phyloP scores from a whole-genome alignment of 2,113 vertebrate species.

The Pseudopodoces humilis region DNA sequence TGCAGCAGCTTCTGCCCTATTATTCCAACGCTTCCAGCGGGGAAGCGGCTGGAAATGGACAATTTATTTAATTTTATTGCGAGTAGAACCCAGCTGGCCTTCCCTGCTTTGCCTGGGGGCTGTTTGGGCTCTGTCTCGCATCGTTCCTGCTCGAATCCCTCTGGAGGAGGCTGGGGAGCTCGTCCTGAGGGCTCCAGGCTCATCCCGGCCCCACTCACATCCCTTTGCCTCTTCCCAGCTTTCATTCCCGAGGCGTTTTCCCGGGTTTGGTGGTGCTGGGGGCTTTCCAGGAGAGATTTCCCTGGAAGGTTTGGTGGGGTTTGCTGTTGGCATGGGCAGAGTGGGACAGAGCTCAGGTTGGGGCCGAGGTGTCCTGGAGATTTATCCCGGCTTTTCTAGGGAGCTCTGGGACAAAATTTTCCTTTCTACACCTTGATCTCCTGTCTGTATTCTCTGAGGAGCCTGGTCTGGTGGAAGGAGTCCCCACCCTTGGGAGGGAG shows the following conservation, averaged over 20 bases:
- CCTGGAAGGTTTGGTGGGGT: background rate
- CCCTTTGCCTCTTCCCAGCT: background rate
- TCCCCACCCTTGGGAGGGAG: background rate
- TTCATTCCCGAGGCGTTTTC: fast-evolving
- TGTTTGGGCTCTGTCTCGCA: background rate
- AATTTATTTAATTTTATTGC: background rate
- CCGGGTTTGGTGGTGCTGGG: fast-evolving
- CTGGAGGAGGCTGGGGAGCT: background rate
- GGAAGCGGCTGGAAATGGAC: background rate
- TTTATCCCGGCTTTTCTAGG: background rate
- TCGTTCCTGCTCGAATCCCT: background rate
- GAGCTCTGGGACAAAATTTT: background rate
- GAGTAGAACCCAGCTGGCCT: background rate
- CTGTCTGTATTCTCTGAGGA: background rate
- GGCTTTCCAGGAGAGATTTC: background rate
- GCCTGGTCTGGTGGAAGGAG: background rate
- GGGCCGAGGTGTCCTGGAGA: fast-evolving
- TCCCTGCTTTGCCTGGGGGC: background rate
- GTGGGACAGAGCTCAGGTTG: background rate
- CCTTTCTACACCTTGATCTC: background rate
- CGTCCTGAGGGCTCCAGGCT: background rate
- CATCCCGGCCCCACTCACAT: background rate
- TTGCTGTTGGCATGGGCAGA: fast-evolving
- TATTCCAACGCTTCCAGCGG: background rate
- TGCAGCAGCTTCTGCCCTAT: conserved; percentile 22